Evolutionary conservation across 2,113 vertebrate genomes (phyloP).

Genomic region (Semicossyphus pulcher): DNA sequence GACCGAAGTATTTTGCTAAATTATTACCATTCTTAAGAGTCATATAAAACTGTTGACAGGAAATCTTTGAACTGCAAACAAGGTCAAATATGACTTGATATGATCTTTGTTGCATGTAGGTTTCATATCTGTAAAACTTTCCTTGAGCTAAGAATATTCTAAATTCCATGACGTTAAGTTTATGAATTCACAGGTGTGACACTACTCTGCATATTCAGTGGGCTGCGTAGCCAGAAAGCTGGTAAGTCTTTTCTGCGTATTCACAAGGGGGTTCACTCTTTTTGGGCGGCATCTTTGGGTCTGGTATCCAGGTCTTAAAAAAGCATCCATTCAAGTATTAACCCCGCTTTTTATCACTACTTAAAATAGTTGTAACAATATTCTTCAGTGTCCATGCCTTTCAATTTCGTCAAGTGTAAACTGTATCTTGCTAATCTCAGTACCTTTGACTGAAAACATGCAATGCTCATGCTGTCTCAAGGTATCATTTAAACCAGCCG

Average conservation of each 20-base stretch:
- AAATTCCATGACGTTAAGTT: neutral
- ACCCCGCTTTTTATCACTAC: neutral
- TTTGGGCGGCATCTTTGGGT: neutral
- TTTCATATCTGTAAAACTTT: neutral
- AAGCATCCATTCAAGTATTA: neutral
- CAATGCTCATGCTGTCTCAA: slow-evolving; percentile 87
- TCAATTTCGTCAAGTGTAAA: slow-evolving; percentile 23
- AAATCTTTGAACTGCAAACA: too few species aligned
- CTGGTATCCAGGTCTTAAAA: neutral
- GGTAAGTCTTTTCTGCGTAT: neutral
- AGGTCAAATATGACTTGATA: too few species aligned
- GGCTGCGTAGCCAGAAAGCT: neutral
- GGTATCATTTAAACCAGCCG: slow-evolving; percentile 76
- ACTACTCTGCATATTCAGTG: neutral
- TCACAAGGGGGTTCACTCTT: neutral
- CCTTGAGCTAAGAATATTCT: neutral
- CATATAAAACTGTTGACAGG: too few species aligned
- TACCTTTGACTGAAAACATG: slow-evolving; percentile 87
- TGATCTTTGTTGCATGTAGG: too few species aligned
- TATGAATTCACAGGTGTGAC: too few species aligned
- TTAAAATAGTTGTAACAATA: neutral
- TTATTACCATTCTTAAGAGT: neutral
- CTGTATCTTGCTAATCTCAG: slow-evolving; percentile 20
- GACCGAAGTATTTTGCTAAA: too few species aligned
- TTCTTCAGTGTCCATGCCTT: slow-evolving; percentile 3